Evolutionary conservation across 37 sponge, comb jelly and placozoan genomes (phyloP), one percentile per base, ranked within the genome.

Genomic region (Axinella damicornis): DNA sequence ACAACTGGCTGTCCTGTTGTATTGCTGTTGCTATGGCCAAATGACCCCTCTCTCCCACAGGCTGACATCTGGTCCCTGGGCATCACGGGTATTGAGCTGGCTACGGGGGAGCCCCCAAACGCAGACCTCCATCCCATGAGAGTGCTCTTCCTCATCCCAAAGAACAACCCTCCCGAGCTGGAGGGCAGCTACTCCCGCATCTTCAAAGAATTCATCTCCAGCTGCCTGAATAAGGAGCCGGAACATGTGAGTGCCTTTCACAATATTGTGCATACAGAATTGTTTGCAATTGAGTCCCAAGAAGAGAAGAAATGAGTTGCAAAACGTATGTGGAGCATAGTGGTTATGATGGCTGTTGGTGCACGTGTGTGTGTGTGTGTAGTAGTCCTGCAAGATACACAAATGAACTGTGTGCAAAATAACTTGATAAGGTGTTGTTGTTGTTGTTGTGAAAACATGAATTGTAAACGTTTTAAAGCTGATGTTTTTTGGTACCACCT

Each of bases 41-140:
- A n/a, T n/a, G n/a, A n/a, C 25, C n/a, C 62, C 25, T 5, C 33
- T 2, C 69, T 65, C 17, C 30, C 68, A 5, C 72, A 97, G 90
- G 97, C 99, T 39, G 99, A 99, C 71, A 96, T 99, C 59, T 99
- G 99, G 99, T 99, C 99, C 4, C 90, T 99, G 22, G 99, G 99
- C 18, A 96, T 98, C 53, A 98, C 99, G 13, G 99, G 97, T 5
- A 98, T 98, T 30, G 99, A 98, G 78, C 71, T 98, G 67, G 99
- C 99, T 15, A 77, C 91, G 54, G 96, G 98, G 55, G 94, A 97
- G 36, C 98, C 98, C 36, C 98, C 98, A 25, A 83, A 97, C 66
- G 88, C 98, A 46, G 96, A 95, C 82, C 84, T 99, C 25, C 99
- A 99, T 63, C 99, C 99, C 0, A 99, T 99, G 99, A 83, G 97